Conservation (phyloP, 2,888 invertebrate species). For the Aphodius sticticus region DNA sequence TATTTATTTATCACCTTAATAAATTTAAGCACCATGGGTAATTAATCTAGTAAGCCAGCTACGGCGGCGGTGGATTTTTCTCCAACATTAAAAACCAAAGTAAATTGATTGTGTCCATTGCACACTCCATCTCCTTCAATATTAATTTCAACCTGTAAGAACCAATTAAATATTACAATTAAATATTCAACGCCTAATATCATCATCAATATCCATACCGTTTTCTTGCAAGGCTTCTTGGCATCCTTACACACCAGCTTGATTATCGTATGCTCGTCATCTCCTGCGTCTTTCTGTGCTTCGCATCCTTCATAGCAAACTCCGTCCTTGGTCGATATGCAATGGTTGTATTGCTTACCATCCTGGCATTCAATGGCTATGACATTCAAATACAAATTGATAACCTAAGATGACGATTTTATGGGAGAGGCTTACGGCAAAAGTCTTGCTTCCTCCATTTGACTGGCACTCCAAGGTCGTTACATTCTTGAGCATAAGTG, state of each 20-base stretch:
- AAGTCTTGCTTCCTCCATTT: conserved; percentile 15
- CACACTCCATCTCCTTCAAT: not conserved
- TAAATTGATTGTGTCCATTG: not conserved
- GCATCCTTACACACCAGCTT: not conserved
- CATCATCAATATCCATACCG: not conserved
- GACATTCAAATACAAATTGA: not conserved
- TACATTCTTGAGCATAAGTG: conserved; percentile 23
- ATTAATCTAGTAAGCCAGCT: not conserved
- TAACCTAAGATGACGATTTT: not conserved
- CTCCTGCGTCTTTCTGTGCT: not conserved
- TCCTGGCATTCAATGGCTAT: not conserved
- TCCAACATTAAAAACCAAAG: not conserved
- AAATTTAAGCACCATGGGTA: not conserved
- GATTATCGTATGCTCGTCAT: not conserved
- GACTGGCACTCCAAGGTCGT: conserved; percentile 4
- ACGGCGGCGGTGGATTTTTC: not conserved
- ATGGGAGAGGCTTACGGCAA: conserved; percentile 13
- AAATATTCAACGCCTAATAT: not conserved
- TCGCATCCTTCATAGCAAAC: conserved; percentile 14
- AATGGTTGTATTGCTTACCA: not conserved
- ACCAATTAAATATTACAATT: not conserved
- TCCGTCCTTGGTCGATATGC: not conserved
- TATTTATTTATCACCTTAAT: too few species aligned
- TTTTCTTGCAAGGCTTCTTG: not conserved
- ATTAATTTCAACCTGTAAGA: not conserved